These are phyloP conservation scores for Sminthurinus signatus DNA, from an alignment of 1,140 invertebrate genomes.

Conservation along the genomic window DNA sequence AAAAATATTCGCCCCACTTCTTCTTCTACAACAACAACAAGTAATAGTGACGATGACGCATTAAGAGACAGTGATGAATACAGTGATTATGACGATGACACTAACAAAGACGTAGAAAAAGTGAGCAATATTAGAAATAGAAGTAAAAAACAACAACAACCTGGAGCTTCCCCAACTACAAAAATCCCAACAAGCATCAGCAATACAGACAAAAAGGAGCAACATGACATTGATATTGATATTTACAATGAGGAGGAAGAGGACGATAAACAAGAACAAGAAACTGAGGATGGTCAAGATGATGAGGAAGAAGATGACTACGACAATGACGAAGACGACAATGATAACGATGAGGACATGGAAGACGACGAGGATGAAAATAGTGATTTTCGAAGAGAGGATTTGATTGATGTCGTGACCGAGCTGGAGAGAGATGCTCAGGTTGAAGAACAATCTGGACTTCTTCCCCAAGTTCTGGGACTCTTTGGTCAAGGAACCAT, in stretches of 20 bases:
- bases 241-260: neutral
- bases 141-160: neutral
- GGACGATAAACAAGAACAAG: neutral
- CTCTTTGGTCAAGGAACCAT: slow-evolving; percentile 14
- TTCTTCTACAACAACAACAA: no score
- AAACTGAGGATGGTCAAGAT: slow-evolving; percentile 1
- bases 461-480: slow-evolving; percentile 20
- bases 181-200: neutral
- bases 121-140: neutral
- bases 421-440: slow-evolving; percentile 25
- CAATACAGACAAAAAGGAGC: neutral
- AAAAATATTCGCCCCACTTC: no score
- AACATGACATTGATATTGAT: neutral
- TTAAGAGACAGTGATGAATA: no score
- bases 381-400: slow-evolving; percentile 4
- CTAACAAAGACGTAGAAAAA: no score
- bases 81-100: no score
- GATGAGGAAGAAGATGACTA: slow-evolving; percentile 4
- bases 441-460: slow-evolving; percentile 13
- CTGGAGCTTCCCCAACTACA: neutral
- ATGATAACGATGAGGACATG: neutral
- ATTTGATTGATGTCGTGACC: slow-evolving; percentile 21
- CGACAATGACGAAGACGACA: neutral
- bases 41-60: no score
- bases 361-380: neutral